Percentiles rank a stretch among this genome's conserved stretches.
Conservation (phyloP, 1,140 invertebrate genomes). For the Cherax destructor region DNA sequence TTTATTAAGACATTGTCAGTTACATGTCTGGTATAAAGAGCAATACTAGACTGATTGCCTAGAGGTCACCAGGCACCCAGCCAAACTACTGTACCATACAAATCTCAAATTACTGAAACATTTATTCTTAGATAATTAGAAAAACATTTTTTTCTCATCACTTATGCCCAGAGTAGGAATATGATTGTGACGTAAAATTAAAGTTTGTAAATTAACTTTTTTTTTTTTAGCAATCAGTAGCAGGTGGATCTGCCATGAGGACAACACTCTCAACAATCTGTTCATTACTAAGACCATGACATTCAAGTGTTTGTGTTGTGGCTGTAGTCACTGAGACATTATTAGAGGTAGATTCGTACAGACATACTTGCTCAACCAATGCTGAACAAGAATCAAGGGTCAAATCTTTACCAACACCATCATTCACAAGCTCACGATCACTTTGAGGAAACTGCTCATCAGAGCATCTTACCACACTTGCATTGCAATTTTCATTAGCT, state of each 20-base stretch:
- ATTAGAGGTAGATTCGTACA: neutral
- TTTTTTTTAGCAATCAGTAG: neutral
- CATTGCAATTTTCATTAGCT: slow-evolving; percentile 15
- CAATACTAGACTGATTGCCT: too few species aligned
- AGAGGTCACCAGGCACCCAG: too few species aligned
- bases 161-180: too few species aligned
- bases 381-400: neutral
- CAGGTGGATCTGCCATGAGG: slow-evolving; percentile 11
- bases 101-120: too few species aligned
- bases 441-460: neutral
- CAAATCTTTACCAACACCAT: neutral
- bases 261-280: slow-evolving; percentile 39
- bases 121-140: too few species aligned
- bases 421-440: neutral
- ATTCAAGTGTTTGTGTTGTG: neutral
- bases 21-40: too few species aligned
- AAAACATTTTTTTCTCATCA: too few species aligned
- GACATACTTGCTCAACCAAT: slow-evolving; percentile 1
- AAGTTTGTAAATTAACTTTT: neutral
- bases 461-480: neutral
- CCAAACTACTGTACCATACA: too few species aligned
- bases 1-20: too few species aligned
- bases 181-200: too few species aligned
- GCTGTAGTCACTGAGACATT: neutral
- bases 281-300: slow-evolving; percentile 17